Evolutionary conservation across 2,113 vertebrate species (phyloP).

Genomic region (Chlorodrepanis virens): DNA sequence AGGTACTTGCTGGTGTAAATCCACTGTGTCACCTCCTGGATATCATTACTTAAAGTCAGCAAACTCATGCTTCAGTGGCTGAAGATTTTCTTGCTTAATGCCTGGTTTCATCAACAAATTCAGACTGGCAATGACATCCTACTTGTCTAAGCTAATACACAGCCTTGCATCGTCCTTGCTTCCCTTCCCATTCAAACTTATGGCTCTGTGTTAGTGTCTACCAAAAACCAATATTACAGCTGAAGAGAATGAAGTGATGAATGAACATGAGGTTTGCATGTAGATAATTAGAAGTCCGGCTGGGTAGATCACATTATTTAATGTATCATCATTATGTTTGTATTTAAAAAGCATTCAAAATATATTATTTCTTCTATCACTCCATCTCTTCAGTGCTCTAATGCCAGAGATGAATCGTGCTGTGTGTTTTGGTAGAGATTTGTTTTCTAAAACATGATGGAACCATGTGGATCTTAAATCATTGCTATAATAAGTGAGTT

Average conservation of each 20-base stretch:
- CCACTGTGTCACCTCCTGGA: neutral
- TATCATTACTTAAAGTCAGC: neutral
- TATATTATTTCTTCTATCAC: neutral
- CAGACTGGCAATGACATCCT: constrained; percentile 20
- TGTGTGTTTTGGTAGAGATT: neutral
- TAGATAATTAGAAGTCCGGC: neutral
- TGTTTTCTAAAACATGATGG: neutral
- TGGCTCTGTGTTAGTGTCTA: neutral
- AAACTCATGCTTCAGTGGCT: neutral
- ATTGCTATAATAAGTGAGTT: neutral
- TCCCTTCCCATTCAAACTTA: neutral
- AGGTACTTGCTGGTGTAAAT: neutral
- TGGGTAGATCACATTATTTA: neutral
- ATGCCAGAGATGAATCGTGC: neutral
- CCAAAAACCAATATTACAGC: neutral
- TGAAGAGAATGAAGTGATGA: neutral
- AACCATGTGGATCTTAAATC: neutral
- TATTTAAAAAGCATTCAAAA: neutral
- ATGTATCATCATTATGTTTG: neutral
- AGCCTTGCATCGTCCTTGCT: neutral
- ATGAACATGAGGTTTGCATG: neutral
- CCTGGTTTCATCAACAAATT: constrained; percentile 35
- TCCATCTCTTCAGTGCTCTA: neutral
- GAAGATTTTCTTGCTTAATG: constrained; percentile 28
- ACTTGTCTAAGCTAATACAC: neutral